phyloP scores from a whole-genome alignment of 2,888 invertebrate genomes.

The Idaea aversata region DNA sequence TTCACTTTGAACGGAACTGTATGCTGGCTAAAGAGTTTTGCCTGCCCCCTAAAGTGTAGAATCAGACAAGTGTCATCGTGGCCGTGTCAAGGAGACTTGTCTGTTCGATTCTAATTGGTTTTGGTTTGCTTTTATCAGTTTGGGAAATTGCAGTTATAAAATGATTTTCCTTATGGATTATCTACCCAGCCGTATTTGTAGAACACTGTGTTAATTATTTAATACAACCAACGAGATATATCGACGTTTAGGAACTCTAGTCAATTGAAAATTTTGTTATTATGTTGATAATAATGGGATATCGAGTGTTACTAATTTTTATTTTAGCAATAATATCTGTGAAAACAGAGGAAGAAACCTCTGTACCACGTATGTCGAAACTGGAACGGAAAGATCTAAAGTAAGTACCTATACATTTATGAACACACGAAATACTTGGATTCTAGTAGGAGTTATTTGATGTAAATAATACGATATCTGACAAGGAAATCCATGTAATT shows the following conservation, averaged over 20 bases:
- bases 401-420: slow-evolving; percentile 56
- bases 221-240: slow-evolving; percentile 1
- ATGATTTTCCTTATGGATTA: neutral
- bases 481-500: too few relatives aligned
- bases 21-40: too few relatives aligned
- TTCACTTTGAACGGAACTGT: too few relatives aligned
- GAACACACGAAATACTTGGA: too few relatives aligned
- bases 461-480: too few relatives aligned
- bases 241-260: slow-evolving; percentile 34
- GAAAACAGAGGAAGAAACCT: slow-evolving; percentile 61
- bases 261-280: slow-evolving; percentile 54
- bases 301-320: slow-evolving; percentile 64
- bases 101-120: slow-evolving; percentile 3
- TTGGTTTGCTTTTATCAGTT: slow-evolving; percentile 3
- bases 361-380: slow-evolving; percentile 77
- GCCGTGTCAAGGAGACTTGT: slow-evolving; percentile 11
- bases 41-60: neutral
- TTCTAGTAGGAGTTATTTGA: too few relatives aligned
- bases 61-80: neutral
- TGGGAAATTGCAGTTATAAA: neutral
- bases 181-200: neutral
- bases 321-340: slow-evolving; percentile 68
- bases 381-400: slow-evolving; percentile 83
- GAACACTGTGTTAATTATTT: neutral
- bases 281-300: slow-evolving; percentile 61